Evolutionary conservation across 2,888 invertebrate species (phyloP).

Genomic region (Ypsolopha scabrella): DNA sequence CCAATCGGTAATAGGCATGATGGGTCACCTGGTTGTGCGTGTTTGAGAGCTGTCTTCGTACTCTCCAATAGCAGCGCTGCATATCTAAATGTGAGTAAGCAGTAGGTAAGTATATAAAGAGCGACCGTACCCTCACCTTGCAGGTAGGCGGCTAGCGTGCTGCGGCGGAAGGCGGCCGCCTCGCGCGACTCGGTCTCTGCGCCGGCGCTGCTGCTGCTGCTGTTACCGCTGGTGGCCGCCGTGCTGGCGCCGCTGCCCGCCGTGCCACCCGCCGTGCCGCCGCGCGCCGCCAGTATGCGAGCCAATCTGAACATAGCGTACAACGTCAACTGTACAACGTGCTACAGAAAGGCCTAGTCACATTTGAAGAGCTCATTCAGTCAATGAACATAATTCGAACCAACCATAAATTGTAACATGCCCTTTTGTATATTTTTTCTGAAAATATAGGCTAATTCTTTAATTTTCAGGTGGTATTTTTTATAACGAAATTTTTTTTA

Average conservation of each 20-base stretch:
- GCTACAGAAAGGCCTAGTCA: not conserved
- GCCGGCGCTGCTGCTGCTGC: constrained; percentile 75
- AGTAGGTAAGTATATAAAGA: not conserved
- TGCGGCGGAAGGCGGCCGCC: constrained; percentile 86
- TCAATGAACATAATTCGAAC: no score
- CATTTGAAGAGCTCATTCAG: no score
- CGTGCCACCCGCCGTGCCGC: constrained; percentile 48
- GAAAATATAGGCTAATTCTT: no score
- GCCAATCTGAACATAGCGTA: constrained; percentile 73
- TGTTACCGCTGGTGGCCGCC: constrained; percentile 43
- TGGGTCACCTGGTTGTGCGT: no score
- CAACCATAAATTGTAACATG: no score
- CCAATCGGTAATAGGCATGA: no score
- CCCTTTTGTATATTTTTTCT: no score
- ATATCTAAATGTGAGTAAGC: no score
- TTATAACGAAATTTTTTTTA: no score
- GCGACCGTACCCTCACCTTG: constrained; percentile 60
- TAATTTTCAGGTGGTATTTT: no score
- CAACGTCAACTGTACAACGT: not conserved
- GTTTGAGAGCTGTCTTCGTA: no score
- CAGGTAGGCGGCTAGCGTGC: constrained; percentile 89
- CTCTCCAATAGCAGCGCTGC: no score
- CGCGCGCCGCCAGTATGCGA: constrained; percentile 87
- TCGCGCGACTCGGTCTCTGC: constrained; percentile 75
- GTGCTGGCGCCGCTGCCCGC: constrained; percentile 77